Percentiles rank a stretch among this genome's conserved stretches.
phyloP scores from a whole-genome alignment of 1,140 invertebrate genomes.

The Drosophila kepulauana region DNA sequence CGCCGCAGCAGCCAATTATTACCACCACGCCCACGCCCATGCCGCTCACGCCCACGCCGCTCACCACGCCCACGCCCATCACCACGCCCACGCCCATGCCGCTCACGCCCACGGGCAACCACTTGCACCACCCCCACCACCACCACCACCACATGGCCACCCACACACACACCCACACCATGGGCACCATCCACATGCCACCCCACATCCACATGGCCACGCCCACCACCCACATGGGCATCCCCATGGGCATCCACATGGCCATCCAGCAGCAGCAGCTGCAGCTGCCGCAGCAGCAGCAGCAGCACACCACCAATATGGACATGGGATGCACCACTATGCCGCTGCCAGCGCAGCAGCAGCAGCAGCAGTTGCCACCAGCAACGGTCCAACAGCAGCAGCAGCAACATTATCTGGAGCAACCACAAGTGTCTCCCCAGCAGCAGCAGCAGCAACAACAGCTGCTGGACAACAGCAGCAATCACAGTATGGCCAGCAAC shows the following conservation, averaged over 20 bases:
- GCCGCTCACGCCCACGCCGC: too few relatives aligned
- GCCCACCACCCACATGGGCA: constrained; percentile 8
- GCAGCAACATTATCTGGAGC: constrained; percentile 45
- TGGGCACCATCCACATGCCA: constrained; percentile 8
- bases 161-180: constrained; percentile 1
- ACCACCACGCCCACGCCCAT: constrained; percentile 54
- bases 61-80: too few relatives aligned
- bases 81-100: too few relatives aligned
- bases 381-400: constrained; percentile 9
- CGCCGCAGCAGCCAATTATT: constrained; percentile 68
- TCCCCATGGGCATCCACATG: constrained; percentile 16
- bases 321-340: constrained; percentile 74
- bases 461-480: constrained; percentile 16
- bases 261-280: constrained; percentile 4
- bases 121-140: constrained; percentile 7
- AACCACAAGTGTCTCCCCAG: constrained; percentile 35
- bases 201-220: constrained; percentile 9
- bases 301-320: constrained; percentile 60
- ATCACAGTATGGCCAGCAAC: constrained; percentile 21
- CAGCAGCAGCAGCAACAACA: constrained; percentile 17
- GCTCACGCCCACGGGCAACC: too few relatives aligned
- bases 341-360: constrained; percentile 45
- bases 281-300: background rate
- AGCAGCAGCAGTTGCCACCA: constrained; percentile 17
- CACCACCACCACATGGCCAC: constrained; percentile 35